phyloP scores from a whole-genome alignment of 1,140 invertebrate genomes.

The Cydia fagiglandana region DNA sequence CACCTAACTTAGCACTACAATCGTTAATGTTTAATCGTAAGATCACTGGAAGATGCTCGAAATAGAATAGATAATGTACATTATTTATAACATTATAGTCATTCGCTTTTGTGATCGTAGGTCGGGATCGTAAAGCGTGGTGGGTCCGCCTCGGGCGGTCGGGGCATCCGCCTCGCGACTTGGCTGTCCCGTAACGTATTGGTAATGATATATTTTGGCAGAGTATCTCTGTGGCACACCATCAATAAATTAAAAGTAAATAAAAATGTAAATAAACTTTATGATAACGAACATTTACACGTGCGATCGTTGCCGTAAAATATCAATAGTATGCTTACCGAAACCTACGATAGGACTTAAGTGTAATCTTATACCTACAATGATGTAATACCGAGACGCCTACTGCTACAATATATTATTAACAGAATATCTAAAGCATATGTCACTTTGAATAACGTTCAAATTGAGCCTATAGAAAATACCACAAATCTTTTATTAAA shows the following conservation, averaged over 20 bases:
- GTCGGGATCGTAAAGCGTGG: slow-evolving; percentile 48
- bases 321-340: slow-evolving; percentile 73
- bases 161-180: slow-evolving; percentile 36
- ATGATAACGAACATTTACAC: slow-evolving; percentile 76
- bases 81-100: slow-evolving; percentile 52
- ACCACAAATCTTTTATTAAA: slow-evolving; percentile 79
- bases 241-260: slow-evolving; percentile 78
- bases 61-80: slow-evolving; percentile 64
- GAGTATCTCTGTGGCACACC: slow-evolving; percentile 80
- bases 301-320: slow-evolving; percentile 75
- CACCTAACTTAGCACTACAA: slow-evolving; percentile 70
- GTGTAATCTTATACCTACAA: slow-evolving; percentile 64
- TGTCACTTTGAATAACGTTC: slow-evolving; percentile 79
- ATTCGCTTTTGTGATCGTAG: slow-evolving; percentile 53
- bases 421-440: slow-evolving; percentile 80
- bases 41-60: slow-evolving; percentile 77
- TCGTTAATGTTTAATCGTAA: slow-evolving; percentile 67
- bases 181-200: slow-evolving; percentile 60
- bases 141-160: slow-evolving; percentile 41
- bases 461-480: slow-evolving; percentile 80
- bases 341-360: slow-evolving; percentile 71
- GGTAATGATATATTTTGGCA: slow-evolving; percentile 80
- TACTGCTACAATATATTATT: slow-evolving; percentile 77
- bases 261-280: slow-evolving; percentile 78
- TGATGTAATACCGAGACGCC: slow-evolving; percentile 75